Conservation (phyloP, 2,113 vertebrate genomes). For the Pongo abelii region DNA sequence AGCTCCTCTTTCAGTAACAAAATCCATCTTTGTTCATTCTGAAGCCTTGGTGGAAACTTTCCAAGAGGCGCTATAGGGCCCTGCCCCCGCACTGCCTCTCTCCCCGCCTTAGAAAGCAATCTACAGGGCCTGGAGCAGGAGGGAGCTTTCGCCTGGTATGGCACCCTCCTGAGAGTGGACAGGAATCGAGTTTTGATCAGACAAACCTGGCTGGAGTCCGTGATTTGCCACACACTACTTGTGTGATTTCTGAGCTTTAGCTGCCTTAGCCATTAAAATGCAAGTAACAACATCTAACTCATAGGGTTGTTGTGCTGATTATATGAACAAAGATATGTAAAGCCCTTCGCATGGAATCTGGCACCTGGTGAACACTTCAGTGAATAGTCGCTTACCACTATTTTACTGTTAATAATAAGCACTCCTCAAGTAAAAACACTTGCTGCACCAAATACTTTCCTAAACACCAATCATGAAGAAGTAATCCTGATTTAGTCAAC, state of each 20-base stretch:
- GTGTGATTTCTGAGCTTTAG: background rate
- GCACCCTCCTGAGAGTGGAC: background rate
- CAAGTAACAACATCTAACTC: background rate
- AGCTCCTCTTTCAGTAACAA: background rate
- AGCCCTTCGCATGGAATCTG: background rate
- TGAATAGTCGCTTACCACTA: background rate
- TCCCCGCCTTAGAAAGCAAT: background rate
- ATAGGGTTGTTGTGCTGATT: background rate
- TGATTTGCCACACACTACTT: background rate
- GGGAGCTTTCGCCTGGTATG: background rate
- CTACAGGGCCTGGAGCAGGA: background rate
- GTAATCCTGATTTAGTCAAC: background rate
- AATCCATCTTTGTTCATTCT: background rate
- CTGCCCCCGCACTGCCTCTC: accelerated
- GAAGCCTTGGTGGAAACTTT: background rate
- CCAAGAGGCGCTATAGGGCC: accelerated
- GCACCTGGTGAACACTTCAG: background rate
- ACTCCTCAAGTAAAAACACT: background rate
- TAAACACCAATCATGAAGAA: background rate
- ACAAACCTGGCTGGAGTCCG: background rate
- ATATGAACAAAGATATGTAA: background rate
- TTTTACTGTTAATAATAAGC: background rate
- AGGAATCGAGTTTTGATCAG: background rate
- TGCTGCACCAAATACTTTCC: background rate
- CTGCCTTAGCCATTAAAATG: background rate